phyloP scores from a whole-genome alignment of 2,113 vertebrate genomes.

The Gymnocephalus cernua region DNA sequence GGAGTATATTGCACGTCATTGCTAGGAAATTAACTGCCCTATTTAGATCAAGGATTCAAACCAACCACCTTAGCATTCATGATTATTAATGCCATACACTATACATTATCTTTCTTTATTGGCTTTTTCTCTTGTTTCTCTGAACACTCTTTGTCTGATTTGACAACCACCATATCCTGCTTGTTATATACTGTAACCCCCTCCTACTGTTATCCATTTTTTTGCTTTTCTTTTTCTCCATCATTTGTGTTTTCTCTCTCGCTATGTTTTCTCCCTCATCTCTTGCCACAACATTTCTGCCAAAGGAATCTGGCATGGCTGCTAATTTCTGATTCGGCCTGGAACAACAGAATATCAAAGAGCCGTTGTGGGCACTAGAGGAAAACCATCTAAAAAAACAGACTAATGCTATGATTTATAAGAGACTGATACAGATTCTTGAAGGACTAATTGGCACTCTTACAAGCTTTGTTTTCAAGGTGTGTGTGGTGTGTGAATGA shows the following conservation, averaged over 20 bases:
- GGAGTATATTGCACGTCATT: background rate
- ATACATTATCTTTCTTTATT: constrained; percentile 1
- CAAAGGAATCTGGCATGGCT: constrained; percentile 60
- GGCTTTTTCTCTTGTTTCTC: constrained; percentile 12
- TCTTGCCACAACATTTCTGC: constrained; percentile 46
- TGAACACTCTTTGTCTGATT: constrained; percentile 49
- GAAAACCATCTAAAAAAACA: constrained; percentile 45
- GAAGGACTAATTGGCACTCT: constrained; percentile 36
- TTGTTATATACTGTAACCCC: background rate
- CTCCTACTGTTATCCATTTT: constrained; percentile 44
- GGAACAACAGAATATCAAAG: constrained; percentile 72
- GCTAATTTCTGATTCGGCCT: constrained; percentile 73
- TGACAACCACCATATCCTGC: constrained; percentile 12
- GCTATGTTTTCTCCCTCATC: constrained; percentile 20
- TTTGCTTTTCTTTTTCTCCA: constrained; percentile 43
- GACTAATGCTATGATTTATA: constrained; percentile 48
- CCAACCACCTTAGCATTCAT: no score
- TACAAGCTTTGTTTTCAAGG: constrained; percentile 58
- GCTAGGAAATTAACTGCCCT: background rate
- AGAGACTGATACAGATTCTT: constrained; percentile 64
- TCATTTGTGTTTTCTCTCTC: constrained; percentile 21
- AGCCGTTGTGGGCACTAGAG: constrained; percentile 36
- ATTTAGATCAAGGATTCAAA: no score
- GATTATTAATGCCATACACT: background rate
- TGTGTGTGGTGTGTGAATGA: constrained; percentile 33